These are phyloP conservation scores for Dorcus parallelipipedus DNA, from an alignment of 2,888 invertebrate species.

Conservation along the genomic window DNA sequence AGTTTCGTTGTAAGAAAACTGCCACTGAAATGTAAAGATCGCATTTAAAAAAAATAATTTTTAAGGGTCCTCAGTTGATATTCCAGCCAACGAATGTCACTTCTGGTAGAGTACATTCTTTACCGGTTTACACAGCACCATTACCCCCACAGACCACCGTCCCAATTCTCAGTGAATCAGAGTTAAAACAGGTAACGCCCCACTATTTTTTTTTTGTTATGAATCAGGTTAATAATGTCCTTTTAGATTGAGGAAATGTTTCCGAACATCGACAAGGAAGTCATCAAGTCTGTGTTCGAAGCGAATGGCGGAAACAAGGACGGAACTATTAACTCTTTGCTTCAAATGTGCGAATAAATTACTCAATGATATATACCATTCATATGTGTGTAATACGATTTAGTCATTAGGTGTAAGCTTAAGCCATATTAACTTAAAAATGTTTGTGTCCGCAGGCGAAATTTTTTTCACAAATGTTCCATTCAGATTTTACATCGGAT, in stretches of 20 bases:
- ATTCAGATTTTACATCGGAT: background rate
- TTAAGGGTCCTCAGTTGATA: background rate
- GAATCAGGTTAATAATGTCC: slow-evolving; percentile 4
- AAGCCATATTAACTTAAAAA: slow-evolving; percentile 7
- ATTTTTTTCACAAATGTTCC: background rate
- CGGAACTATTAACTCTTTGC: slow-evolving; percentile 81
- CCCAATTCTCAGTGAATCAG: slow-evolving; percentile 55
- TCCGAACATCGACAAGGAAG: slow-evolving; percentile 90
- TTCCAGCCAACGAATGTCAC: slow-evolving; percentile 15
- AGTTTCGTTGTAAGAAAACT: slow-evolving; percentile 64
- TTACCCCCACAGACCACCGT: slow-evolving; percentile 27
- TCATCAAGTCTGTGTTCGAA: slow-evolving; percentile 86
- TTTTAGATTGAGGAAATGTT: slow-evolving; percentile 91
- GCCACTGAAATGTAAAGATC: too few species aligned
- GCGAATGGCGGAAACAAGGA: slow-evolving; percentile 88
- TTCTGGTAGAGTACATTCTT: slow-evolving; percentile 35
- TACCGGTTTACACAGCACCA: slow-evolving; percentile 49
- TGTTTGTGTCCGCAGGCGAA: background rate
- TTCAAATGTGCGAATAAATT: slow-evolving; percentile 78
- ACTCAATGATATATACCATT: slow-evolving; percentile 2
- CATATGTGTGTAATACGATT: slow-evolving; percentile 6
- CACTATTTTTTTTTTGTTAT: slow-evolving; percentile 6
- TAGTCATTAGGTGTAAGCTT: slow-evolving; percentile 11
- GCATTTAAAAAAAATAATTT: too few species aligned
- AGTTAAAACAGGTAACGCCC: slow-evolving; percentile 59